Conservation (phyloP, 2,797 vertebrate genomes). For the Notolabrus celidotus region DNA sequence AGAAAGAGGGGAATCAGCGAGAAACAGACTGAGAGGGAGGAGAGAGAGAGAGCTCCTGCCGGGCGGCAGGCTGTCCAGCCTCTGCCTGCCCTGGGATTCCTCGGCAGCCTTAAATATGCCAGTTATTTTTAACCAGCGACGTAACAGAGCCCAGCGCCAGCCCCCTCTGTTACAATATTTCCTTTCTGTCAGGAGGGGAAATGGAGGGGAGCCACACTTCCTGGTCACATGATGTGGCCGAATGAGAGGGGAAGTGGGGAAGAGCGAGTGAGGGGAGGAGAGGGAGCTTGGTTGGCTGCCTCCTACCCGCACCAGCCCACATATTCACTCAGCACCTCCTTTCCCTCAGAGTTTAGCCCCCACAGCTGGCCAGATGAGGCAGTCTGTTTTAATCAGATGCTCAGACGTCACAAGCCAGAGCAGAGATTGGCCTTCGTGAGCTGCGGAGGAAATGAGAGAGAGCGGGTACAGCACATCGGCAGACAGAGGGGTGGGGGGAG, state of each 20-base stretch:
- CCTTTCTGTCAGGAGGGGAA: slow-evolving; percentile 96
- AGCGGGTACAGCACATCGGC: slow-evolving; percentile 90
- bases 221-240: slow-evolving; percentile 92
- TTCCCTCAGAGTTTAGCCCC: slow-evolving; percentile 79
- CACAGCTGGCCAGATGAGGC: slow-evolving; percentile 78
- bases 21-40: slow-evolving; percentile 56
- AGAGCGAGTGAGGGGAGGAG: slow-evolving; percentile 49
- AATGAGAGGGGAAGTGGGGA: slow-evolving; percentile 81
- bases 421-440: slow-evolving; percentile 88
- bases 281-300: slow-evolving; percentile 53
- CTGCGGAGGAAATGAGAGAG: slow-evolving; percentile 93
- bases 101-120: slow-evolving; percentile 96
- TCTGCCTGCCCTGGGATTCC: slow-evolving; percentile 96
- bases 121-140: slow-evolving; percentile 99
- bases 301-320: slow-evolving; percentile 57
- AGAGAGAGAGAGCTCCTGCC: slow-evolving; percentile 68
- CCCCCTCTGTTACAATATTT: slow-evolving; percentile 94
- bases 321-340: slow-evolving; percentile 54
- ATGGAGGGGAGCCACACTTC: slow-evolving; percentile 95
- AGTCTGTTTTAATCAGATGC: slow-evolving; percentile 78
- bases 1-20: slow-evolving; percentile 49
- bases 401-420: slow-evolving; percentile 84
- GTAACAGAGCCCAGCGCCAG: slow-evolving; percentile 88
- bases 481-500: slow-evolving; percentile 82
- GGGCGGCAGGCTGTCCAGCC: slow-evolving; percentile 88